Percentiles rank a stretch among this genome's conserved stretches.
phyloP scores from a whole-genome alignment of 2,113 vertebrate genomes.

The Channa maculata region DNA sequence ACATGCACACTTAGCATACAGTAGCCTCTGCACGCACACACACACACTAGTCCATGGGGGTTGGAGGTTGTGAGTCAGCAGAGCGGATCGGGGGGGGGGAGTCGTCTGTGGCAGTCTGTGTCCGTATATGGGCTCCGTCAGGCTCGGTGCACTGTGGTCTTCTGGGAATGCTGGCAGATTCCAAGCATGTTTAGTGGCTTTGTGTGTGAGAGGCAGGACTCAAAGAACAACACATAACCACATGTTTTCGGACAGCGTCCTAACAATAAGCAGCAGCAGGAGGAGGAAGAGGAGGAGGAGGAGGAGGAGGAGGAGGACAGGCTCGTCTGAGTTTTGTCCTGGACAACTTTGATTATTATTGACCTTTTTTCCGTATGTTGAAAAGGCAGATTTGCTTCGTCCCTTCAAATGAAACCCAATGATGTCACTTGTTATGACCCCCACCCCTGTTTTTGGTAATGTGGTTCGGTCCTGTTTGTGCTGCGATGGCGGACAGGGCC shows the following conservation, averaged over 20 bases:
- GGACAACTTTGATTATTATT: not conserved
- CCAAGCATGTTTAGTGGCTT: slow-evolving; percentile 78
- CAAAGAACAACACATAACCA: slow-evolving; percentile 22
- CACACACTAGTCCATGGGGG: not conserved
- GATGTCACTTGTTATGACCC: no score
- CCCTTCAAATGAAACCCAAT: no score
- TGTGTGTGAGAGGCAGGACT: slow-evolving; percentile 45
- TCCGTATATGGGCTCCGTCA: slow-evolving; percentile 74
- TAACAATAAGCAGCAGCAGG: not conserved
- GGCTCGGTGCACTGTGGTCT: slow-evolving; percentile 62
- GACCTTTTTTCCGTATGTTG: no score
- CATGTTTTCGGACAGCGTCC: not conserved
- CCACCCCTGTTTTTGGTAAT: not conserved
- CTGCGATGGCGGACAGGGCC: not conserved
- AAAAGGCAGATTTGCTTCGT: no score
- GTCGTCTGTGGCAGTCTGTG: slow-evolving; percentile 56
- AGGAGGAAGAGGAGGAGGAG: no score
- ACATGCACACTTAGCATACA: slow-evolving; percentile 3
- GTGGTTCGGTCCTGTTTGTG: slow-evolving; percentile 1
- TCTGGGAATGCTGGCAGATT: slow-evolving; percentile 77
- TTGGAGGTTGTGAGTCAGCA: slow-evolving; percentile 65
- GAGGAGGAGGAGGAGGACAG: not conserved
- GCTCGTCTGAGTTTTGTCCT: not conserved
- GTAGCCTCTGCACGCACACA: not conserved
- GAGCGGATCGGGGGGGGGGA: slow-evolving; percentile 7